Base-by-base conservation (phyloP, 2,797 vertebrate genomes). In the Crax fasciolata region DNA sequence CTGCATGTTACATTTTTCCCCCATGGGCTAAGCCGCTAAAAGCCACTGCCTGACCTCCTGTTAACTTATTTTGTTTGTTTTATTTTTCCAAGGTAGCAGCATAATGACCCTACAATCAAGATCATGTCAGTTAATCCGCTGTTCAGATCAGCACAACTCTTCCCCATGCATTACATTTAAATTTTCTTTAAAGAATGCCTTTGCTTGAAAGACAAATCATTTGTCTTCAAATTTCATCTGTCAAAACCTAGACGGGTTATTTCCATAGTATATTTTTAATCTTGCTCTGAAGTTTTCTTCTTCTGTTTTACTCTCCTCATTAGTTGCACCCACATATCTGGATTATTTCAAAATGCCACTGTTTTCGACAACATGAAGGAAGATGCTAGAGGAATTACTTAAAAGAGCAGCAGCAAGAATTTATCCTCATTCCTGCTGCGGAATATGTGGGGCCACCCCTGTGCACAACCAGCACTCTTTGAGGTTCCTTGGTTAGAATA, bases 201-300 rank as follows among this genome's bases (percentile, higher is more conserved):
- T 81, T 67, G 27, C 66, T 82, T 87, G 70, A 96, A 95, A 96
- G 90, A 95, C 75, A 92, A 94, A 96, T 96, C 90, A 95, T 94
- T 96, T 96, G 95, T 94, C 94, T 95, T 96, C 87, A 96, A 94
- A 95, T 95, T 96, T 96, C 63, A 89, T 92, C 90, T 92, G 82
- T 95, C 94, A 96, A 95, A 94, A 87, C 66, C 90, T 27, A 85
- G 87, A 88, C 70, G 66, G 78, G 76, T 74, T 95, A 94, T 94
- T 96, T 96, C 96, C 94, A 93, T 80, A 83, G 84, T 58, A 80
- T 89, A 86, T 96, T 95, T 96, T 95, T 91, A 97, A 96, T 96
- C 93, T 94, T 94, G 63, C 75, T 92, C 83, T 82, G 51, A 95
- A 93, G 78, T 96, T 96, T 94, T 77, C 51, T 79, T 88, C 67